phyloP scores from a whole-genome alignment of 2,797 vertebrate species.

The Sebastes alutus region DNA sequence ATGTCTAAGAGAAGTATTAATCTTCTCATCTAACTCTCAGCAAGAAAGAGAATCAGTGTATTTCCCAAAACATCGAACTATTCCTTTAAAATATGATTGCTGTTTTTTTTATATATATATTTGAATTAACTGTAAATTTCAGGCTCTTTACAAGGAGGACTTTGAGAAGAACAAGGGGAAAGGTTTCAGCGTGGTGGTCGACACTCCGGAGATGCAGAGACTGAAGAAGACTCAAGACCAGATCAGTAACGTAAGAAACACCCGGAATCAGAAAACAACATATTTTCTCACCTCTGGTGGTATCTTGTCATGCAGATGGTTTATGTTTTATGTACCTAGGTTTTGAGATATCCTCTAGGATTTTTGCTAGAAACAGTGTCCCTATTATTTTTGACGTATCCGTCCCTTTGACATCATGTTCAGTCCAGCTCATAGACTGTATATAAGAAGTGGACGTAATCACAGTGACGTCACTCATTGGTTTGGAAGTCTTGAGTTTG shows the following conservation, averaged over 20 bases:
- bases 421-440: too few relatives aligned
- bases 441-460: too few relatives aligned
- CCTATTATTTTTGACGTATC: rapidly evolving
- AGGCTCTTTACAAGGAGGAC: constrained; percentile 97
- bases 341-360: not conserved
- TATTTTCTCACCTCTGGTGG: not conserved
- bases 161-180: constrained; percentile 97
- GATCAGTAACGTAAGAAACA: constrained; percentile 90
- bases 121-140: not conserved
- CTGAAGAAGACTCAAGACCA: constrained; percentile 96
- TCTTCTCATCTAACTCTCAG: not conserved
- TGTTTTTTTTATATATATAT: not conserved
- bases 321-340: not conserved
- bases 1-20: not conserved
- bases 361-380: not conserved
- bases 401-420: too few relatives aligned
- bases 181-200: constrained; percentile 92
- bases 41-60: too few relatives aligned
- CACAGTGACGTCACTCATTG: too few relatives aligned
- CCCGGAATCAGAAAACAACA: not conserved
- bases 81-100: not conserved
- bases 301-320: not conserved
- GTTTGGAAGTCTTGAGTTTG: too few relatives aligned
- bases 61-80: too few relatives aligned
- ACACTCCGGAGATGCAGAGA: constrained; percentile 94